Evolutionary conservation across 1,140 invertebrate species (phyloP), one percentile per base, ranked within the genome.

Genomic region (Drosophila novamexicana): DNA sequence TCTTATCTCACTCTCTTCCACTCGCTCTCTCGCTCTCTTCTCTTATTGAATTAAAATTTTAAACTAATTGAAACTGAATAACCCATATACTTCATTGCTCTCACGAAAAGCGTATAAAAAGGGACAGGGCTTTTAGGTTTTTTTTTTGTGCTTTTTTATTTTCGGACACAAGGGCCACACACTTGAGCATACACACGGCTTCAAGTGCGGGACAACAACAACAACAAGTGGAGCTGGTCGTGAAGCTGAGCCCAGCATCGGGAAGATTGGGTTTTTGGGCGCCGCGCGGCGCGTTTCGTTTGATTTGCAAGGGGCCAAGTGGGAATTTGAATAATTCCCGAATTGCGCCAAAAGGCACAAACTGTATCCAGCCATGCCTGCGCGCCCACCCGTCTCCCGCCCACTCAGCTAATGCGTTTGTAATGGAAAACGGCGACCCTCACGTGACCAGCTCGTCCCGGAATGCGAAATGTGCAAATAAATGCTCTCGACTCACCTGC

Each of bases 61-160:
- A 7, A 8, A 16, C 22, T 1, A 2, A 7, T n/a, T 10, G 7
- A 29, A 47, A 10, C 10, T 5, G 2, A 22, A n/a, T 14, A 37
- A 32, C 52, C 5, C 6, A 54, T 54, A 54, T 54, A 37, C 9
- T 7, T 8, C 1, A 12, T 5, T 9, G 0, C 14, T 14, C 4
- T 2, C 6, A 18, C 6, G 8, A 6, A 6, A 14, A 54, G 52
- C 1, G 52, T 18, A 54, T 54, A 36, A 80, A 77, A 81, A 71
- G 59, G 83, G 72, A 82, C 83, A 73, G 73, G 53, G 68, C 79
- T 86, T 86, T 86, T 88, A 79, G 79, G 69, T 72, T 62, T 69
- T 50, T 65, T 52, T 12, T 49, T 49, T 29, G 6, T 45, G 42
- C 16, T 61, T 73, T 75, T 47, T 54, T 63, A 63, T 66, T 73